Percentiles rank a stretch among this genome's conserved stretches.
phyloP scores from a whole-genome alignment of 2,113 vertebrate genomes.

The Eptesicus fuscus region DNA sequence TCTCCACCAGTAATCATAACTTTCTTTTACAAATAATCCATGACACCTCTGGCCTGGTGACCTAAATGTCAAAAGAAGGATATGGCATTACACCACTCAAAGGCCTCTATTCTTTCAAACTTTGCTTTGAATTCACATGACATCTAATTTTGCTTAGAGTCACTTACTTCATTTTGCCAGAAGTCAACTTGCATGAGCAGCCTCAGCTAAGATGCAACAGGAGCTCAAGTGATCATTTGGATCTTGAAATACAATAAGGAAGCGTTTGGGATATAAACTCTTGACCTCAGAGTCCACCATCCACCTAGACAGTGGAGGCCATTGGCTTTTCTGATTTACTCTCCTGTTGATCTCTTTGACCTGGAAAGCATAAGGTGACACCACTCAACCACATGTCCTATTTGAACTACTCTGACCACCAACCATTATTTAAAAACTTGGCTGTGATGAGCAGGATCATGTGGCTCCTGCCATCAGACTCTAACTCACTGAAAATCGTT shows the following conservation, averaged over 20 bases:
- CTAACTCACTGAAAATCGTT: neutral
- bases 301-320: neutral
- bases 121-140: neutral
- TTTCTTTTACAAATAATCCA: constrained; percentile 39
- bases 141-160: neutral
- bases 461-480: neutral
- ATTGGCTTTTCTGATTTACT: neutral
- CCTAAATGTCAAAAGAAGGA: constrained; percentile 29
- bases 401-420: neutral
- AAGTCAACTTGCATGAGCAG: neutral
- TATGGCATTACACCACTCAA: neutral
- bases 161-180: neutral
- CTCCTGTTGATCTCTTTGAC: neutral
- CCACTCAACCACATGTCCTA: neutral
- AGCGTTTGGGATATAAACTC: rapidly evolving
- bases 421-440: neutral
- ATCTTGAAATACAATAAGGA: neutral
- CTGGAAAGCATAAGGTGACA: neutral
- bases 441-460: neutral
- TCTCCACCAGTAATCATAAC: constrained; percentile 22
- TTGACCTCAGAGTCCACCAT: neutral
- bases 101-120: constrained; percentile 6
- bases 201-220: neutral
- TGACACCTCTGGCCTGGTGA: constrained; percentile 46
- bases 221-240: neutral